These are phyloP conservation scores for Acleris sparsana DNA, from an alignment of 2,888 invertebrate genomes.

Conservation along the genomic window DNA sequence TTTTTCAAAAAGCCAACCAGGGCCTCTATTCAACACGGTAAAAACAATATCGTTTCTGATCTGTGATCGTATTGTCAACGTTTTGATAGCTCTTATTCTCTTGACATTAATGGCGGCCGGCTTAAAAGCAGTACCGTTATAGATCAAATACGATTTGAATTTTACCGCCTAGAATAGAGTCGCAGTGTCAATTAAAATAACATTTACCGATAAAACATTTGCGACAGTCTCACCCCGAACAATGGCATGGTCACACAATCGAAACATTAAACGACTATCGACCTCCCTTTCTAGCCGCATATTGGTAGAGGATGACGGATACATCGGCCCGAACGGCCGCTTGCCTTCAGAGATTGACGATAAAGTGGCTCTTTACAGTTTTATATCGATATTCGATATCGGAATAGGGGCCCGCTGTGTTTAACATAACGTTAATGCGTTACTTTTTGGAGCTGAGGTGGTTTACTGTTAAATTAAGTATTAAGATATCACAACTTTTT, in stretches of 20 bases:
- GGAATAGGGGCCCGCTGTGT: conserved; percentile 42
- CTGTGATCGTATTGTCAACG: too few relatives aligned
- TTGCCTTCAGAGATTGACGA: conserved; percentile 38
- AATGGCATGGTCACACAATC: conserved; percentile 26
- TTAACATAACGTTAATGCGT: conserved; percentile 11
- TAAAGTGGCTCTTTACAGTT: conserved; percentile 43
- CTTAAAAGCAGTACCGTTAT: too few relatives aligned
- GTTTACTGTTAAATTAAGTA: too few relatives aligned
- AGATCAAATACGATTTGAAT: too few relatives aligned
- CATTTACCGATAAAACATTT: background rate
- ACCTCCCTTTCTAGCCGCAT: conserved; percentile 23
- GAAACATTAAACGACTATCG: conserved; percentile 33
- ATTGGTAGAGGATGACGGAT: conserved; percentile 39
- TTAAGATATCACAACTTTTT: too few relatives aligned
- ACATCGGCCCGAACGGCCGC: conserved; percentile 30
- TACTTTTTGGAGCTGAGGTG: too few relatives aligned
- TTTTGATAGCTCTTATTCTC: too few relatives aligned
- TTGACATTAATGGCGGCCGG: too few relatives aligned
- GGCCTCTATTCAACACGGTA: too few relatives aligned
- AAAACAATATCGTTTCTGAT: too few relatives aligned
- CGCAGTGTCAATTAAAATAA: background rate
- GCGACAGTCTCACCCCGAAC: background rate
- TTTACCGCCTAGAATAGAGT: too few relatives aligned
- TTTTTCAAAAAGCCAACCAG: too few relatives aligned
- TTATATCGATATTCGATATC: conserved; percentile 47